Percentiles rank a stretch among this genome's conserved stretches.
These are phyloP conservation scores for Macropus fuliginosus DNA, from an alignment of 2,797 vertebrate genomes.

Conservation along the genomic window DNA sequence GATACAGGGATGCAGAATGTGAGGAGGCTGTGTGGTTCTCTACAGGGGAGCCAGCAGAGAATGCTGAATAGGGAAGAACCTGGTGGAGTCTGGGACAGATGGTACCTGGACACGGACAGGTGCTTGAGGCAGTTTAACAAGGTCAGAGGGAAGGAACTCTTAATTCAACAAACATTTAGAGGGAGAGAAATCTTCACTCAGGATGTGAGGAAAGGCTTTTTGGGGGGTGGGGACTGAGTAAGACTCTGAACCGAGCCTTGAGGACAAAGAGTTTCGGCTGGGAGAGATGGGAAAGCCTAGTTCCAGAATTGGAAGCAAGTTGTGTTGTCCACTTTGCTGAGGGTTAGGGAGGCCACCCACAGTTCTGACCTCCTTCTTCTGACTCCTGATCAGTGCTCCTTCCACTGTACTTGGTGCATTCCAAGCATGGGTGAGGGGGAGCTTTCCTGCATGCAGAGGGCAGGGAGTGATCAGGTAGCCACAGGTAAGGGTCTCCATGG, in stretches of 20 bases:
- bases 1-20: background rate
- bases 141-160: background rate
- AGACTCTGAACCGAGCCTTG: background rate
- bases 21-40: background rate
- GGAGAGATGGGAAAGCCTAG: background rate
- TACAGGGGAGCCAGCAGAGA: background rate
- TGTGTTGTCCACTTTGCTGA: background rate
- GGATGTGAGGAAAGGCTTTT: background rate
- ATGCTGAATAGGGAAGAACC: background rate
- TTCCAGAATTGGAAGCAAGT: background rate
- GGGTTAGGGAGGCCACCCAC: background rate
- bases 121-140: background rate
- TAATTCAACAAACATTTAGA: background rate
- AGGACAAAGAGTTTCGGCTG: background rate
- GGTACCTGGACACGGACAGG: background rate
- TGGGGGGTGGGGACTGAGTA: too few relatives aligned
- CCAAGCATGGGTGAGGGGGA: background rate
- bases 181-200: background rate
- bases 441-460: background rate
- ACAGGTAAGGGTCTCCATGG: background rate
- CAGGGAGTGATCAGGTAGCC: background rate
- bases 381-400: background rate
- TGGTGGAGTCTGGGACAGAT: background rate
- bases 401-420: background rate
- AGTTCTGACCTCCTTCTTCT: background rate